Base-by-base conservation (phyloP, 2,797 vertebrate species). In the Menidia menidia region DNA sequence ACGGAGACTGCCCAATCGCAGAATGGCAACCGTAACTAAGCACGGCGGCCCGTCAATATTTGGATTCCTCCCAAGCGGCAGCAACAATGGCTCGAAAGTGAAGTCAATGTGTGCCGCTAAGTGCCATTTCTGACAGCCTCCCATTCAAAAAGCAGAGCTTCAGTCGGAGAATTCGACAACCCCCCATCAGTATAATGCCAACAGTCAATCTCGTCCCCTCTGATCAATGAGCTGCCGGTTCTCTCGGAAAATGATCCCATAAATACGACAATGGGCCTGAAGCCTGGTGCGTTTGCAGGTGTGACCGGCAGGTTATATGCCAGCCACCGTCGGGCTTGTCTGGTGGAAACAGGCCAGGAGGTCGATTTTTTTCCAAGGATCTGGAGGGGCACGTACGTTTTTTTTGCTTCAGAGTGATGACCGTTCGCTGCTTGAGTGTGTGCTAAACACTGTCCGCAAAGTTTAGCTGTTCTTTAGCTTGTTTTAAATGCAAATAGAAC, bases 261-360 rank as follows among this genome's bases (percentile, higher is more conserved):
- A 13, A 18, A 33, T 55, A 14, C n/a, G 16, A 60, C 12, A 48
- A n/a, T n/a, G 8, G 31, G 16, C 16, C 44, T 48, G 1, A 48
- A 60, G 33, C n/a, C 11, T 32, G 31, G 16, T 14, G 18, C 8
- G 3, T 48, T 33, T 48, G 16, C 31, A 18, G 43, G 58, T 32
- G 44, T 12, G 58, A 47, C 30, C n/a, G 6, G 43, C 43, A 45
- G 30, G 53, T 56, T 18, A 56, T 56, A 4, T 16, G 44, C 32
- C 25, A 25, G 58, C 30, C n/a, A 31, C 58, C 47, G 43, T 43
- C 56, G 16, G 48, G 16, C 54, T 25, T 50, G 54, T 41, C 47
- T 48, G 15, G 32, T 32, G 19, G 64, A 56, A 5, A 55, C 64
- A 47, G 53, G n/a, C 43, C 53, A 9, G 52, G 39, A 56, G 32